Evolutionary conservation across 92 coral and sea anemone genomes (phyloP).

Genomic region (Isaurus tuberculatus): DNA sequence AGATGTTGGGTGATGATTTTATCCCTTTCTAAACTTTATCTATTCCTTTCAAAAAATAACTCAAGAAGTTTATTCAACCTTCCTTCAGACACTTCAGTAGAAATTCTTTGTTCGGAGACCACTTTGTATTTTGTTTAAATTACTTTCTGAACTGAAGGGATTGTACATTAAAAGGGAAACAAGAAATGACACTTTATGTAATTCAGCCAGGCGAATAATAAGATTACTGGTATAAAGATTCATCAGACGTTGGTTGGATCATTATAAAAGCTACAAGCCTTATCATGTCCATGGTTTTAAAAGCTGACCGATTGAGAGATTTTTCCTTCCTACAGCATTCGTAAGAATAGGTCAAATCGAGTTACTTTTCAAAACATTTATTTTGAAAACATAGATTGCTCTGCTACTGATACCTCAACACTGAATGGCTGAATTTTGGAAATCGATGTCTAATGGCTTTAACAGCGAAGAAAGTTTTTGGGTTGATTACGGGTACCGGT

Average conservation of each 20-base stretch:
- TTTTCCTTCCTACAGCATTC: neutral
- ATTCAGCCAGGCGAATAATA: neutral
- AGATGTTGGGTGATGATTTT: neutral
- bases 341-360: neutral
- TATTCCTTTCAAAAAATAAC: neutral
- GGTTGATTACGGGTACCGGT: constrained; percentile 63
- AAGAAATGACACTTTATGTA: neutral
- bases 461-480: constrained; percentile 28
- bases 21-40: neutral
- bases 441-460: neutral
- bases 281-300: neutral
- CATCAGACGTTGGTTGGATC: neutral
- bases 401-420: neutral
- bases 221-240: neutral
- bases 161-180: neutral
- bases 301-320: neutral
- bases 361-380: too few relatives aligned
- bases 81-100: neutral
- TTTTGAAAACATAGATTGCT: neutral
- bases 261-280: neutral
- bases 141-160: neutral
- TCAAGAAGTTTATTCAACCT: neutral
- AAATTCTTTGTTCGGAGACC: neutral
- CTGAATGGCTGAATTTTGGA: neutral
- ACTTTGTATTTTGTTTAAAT: neutral